phyloP scores from a whole-genome alignment of 2,113 vertebrate species.

The Aphyosemion australe region DNA sequence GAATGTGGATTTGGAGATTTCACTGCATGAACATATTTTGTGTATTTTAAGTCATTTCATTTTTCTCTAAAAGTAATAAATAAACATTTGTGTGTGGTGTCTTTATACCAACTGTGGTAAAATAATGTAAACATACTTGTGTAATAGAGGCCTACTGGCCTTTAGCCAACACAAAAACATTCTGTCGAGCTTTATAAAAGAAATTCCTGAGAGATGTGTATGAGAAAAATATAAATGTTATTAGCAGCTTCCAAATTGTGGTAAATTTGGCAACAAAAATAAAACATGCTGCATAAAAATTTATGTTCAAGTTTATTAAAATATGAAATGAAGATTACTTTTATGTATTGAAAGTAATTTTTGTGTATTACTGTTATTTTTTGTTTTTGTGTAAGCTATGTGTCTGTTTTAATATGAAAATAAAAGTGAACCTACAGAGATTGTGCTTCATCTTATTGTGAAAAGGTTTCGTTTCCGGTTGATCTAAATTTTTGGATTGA shows the following conservation, averaged over 20 bases:
- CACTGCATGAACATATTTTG: constrained; percentile 26
- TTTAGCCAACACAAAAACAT: background rate
- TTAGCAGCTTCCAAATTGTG: constrained; percentile 25
- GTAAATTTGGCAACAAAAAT: constrained; percentile 9
- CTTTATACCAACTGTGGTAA: constrained; percentile 21
- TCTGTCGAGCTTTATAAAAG: background rate
- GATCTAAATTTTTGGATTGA: no score
- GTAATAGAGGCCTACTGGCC: background rate
- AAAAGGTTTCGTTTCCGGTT: background rate
- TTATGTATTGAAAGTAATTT: constrained; percentile 5
- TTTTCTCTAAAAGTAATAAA: constrained; percentile 31
- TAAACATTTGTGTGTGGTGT: constrained; percentile 26
- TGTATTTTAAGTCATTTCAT: constrained; percentile 3
- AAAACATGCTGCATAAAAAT: background rate
- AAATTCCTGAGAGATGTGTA: constrained; percentile 19
- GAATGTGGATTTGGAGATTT: constrained; percentile 18
- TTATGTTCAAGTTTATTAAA: constrained; percentile 1
- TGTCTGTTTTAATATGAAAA: constrained; percentile 61
- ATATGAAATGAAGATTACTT: constrained; percentile 20
- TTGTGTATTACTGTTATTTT: constrained; percentile 1
- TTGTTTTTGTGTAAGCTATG: constrained; percentile 47
- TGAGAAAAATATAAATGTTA: constrained; percentile 50
- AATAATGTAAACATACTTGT: constrained; percentile 29
- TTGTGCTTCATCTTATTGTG: background rate
- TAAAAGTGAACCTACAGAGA: constrained; percentile 54